Percentiles rank a stretch among this genome's conserved stretches.
These are phyloP conservation scores for Scatophagus argus DNA, from an alignment of 2,113 vertebrate genomes.

Conservation along the genomic window DNA sequence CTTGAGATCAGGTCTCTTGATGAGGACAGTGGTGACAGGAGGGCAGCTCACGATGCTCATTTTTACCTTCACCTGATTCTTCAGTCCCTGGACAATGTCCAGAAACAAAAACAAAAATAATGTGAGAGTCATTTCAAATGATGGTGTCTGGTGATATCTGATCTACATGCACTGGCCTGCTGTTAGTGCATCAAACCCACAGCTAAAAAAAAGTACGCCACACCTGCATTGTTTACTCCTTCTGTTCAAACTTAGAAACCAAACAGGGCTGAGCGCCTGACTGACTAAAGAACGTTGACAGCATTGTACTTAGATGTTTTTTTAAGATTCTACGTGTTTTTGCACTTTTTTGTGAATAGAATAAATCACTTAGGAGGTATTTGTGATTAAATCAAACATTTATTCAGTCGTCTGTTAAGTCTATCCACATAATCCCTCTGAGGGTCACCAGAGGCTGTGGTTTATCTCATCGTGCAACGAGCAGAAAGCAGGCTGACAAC, in stretches of 20 bases:
- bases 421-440: not conserved
- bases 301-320: not conserved
- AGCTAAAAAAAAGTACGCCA: not conserved
- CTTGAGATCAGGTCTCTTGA: conserved; percentile 97
- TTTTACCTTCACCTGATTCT: conserved; percentile 94
- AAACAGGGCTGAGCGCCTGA: not conserved
- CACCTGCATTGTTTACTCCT: not conserved
- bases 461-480: not conserved
- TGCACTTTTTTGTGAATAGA: not conserved
- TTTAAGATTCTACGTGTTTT: not conserved
- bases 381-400: conserved; percentile 1
- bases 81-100: conserved; percentile 87
- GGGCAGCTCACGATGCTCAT: conserved; percentile 98
- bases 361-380: not conserved
- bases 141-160: not conserved
- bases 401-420: not conserved
- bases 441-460: conserved; percentile 4
- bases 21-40: conserved; percentile 96
- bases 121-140: not conserved
- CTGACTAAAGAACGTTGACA: not conserved
- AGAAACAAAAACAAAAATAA: not conserved
- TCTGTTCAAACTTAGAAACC: not conserved
- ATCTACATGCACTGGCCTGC: not conserved
- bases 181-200: not conserved
- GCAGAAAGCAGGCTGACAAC: too few species aligned